These are phyloP conservation scores for Emys orbicularis DNA, from an alignment of 2,797 vertebrate species.

Conservation along the genomic window DNA sequence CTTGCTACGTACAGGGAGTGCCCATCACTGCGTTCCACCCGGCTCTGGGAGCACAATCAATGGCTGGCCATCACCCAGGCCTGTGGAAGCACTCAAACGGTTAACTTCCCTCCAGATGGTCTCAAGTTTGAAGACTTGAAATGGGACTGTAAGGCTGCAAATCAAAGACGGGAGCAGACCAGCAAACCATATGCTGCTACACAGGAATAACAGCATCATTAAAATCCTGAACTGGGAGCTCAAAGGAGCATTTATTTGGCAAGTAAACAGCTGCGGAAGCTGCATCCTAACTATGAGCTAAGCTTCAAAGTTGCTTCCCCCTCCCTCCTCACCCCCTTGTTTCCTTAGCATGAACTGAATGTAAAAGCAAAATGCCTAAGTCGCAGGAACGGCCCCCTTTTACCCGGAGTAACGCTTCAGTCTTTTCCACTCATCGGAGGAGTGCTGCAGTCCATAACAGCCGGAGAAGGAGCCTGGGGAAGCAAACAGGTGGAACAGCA, in stretches of 20 bases:
- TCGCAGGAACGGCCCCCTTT: conserved; percentile 14
- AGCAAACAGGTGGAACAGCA: conserved; percentile 37
- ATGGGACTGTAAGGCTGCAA: conserved; percentile 5
- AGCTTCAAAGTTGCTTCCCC: background rate
- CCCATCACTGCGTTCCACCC: too few relatives aligned
- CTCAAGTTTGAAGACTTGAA: conserved; percentile 21
- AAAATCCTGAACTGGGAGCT: conserved; percentile 67
- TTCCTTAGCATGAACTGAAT: conserved; percentile 31
- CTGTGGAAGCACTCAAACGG: background rate
- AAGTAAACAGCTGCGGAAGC: background rate
- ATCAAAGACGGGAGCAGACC: conserved; percentile 1
- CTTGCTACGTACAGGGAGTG: fast-evolving
- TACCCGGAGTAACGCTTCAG: conserved; percentile 23
- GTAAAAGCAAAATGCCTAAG: conserved; percentile 13
- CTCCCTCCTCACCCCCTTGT: background rate
- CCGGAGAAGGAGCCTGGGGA: background rate
- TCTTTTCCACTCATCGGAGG: background rate
- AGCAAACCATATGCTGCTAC: conserved; percentile 62
- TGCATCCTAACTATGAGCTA: conserved; percentile 52
- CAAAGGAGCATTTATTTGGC: conserved; percentile 75
- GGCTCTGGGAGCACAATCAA: background rate
- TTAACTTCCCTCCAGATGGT: conserved; percentile 38
- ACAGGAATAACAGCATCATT: conserved; percentile 67
- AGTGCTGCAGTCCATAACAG: background rate
- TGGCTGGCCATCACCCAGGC: fast-evolving